These are phyloP conservation scores for Psittacula echo DNA, from an alignment of 2,797 vertebrate species.

Conservation along the genomic window DNA sequence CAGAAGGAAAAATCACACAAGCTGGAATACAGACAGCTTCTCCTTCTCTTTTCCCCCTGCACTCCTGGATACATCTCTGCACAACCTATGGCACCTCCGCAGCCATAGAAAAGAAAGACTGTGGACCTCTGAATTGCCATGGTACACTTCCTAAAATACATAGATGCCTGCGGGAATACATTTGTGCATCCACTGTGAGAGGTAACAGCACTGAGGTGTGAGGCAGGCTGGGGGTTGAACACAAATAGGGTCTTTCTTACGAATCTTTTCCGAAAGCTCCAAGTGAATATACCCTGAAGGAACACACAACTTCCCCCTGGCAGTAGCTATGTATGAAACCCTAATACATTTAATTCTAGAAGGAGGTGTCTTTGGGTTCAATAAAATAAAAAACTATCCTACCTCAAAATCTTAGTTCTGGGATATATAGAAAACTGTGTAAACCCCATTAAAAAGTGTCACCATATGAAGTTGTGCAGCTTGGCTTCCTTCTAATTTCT, in stretches of 20 bases:
- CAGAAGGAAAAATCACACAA: neutral
- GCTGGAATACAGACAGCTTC: neutral
- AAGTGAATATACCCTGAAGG: neutral
- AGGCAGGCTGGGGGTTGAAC: neutral
- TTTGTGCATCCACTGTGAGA: neutral
- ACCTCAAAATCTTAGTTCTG: neutral
- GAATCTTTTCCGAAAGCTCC: neutral
- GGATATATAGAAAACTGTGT: neutral
- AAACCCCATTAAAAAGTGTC: neutral
- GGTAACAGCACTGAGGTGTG: neutral
- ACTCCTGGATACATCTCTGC: neutral
- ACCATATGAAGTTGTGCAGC: neutral
- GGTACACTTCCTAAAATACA: neutral
- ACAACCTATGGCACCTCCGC: neutral
- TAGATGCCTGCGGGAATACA: neutral
- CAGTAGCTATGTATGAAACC: neutral
- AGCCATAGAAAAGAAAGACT: neutral
- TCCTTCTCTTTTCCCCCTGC: neutral
- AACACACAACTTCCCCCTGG: neutral
- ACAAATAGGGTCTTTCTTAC: neutral
- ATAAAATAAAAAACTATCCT: neutral
- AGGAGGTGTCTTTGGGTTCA: neutral
- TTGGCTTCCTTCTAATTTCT: slow-evolving; percentile 6
- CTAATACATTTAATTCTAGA: neutral
- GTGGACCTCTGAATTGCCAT: neutral